Percentiles rank a stretch among this genome's conserved stretches.
These are phyloP conservation scores for Ceratothoa steindachneri DNA, from an alignment of 2,888 invertebrate species.

Conservation along the genomic window DNA sequence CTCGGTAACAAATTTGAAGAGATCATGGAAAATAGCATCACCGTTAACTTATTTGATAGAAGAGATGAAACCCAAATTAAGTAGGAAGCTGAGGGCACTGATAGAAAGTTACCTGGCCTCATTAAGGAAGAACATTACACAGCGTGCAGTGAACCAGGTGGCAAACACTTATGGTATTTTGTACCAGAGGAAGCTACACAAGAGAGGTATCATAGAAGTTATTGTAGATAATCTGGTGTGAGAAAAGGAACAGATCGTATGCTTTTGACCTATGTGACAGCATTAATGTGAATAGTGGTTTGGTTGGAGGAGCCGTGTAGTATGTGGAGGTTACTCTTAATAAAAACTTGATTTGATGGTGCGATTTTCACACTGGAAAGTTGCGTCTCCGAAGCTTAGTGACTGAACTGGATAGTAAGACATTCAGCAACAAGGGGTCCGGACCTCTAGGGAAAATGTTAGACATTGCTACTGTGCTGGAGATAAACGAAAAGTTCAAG, in stretches of 20 bases:
- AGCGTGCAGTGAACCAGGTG: neutral
- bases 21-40: neutral
- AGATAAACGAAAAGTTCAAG: neutral
- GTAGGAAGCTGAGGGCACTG: neutral
- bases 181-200: neutral
- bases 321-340: neutral
- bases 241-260: neutral
- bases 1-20: neutral
- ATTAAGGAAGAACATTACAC: constrained; percentile 6
- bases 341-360: neutral
- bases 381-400: neutral
- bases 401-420: neutral
- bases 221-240: neutral
- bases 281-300: neutral
- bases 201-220: neutral
- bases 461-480: neutral
- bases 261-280: neutral
- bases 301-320: neutral
- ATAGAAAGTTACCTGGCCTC: neutral
- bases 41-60: neutral
- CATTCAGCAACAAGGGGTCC: neutral
- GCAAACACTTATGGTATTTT: neutral
- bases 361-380: neutral
- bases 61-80: neutral
- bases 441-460: neutral